A percentile compares a stretch with the other conserved stretches of the same genome.
phyloP scores from a whole-genome alignment of 1,140 invertebrate genomes.

The Brachionus calyciflorus region DNA sequence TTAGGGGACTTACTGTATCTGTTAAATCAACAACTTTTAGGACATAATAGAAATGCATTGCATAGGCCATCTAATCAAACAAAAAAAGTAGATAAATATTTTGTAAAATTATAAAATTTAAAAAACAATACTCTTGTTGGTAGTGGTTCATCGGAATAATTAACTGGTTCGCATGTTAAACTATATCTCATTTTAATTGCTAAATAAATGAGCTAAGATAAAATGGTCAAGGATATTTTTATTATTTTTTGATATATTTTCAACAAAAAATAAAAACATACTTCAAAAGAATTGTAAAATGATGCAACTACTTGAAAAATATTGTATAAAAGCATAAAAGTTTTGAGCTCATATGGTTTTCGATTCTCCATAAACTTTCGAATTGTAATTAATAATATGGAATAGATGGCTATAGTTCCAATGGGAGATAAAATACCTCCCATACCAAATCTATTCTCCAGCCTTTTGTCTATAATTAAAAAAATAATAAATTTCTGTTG shows the following conservation, averaged over 20 bases:
- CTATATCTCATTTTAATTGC: conserved; percentile 12
- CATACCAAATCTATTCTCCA: conserved; percentile 12
- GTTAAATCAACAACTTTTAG: conserved; percentile 50
- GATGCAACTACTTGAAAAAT: conserved; percentile 25
- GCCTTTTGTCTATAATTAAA: conserved; percentile 12
- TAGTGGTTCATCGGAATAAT: conserved; percentile 8
- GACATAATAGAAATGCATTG: conserved; percentile 50
- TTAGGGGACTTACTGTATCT: conserved; percentile 48
- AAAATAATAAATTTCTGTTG: not conserved
- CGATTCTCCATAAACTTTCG: conserved; percentile 24
- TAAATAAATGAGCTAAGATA: not conserved
- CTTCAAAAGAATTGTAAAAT: conserved; percentile 39
- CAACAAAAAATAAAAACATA: too few relatives aligned
- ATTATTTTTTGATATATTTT: not conserved
- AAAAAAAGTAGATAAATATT: too few relatives aligned
- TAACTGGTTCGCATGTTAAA: conserved; percentile 32
- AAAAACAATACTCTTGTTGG: conserved; percentile 15
- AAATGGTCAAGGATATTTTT: not conserved
- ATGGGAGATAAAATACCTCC: not conserved
- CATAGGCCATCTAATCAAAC: conserved; percentile 28
- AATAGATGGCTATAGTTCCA: not conserved
- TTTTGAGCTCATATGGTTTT: conserved; percentile 38
- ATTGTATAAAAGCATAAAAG: conserved; percentile 34
- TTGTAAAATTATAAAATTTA: not conserved
- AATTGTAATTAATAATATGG: not conserved